Percentiles rank a stretch among this genome's conserved stretches.
Conservation (phyloP, 2,888 invertebrate genomes). For the Himalopsyche anomala region DNA sequence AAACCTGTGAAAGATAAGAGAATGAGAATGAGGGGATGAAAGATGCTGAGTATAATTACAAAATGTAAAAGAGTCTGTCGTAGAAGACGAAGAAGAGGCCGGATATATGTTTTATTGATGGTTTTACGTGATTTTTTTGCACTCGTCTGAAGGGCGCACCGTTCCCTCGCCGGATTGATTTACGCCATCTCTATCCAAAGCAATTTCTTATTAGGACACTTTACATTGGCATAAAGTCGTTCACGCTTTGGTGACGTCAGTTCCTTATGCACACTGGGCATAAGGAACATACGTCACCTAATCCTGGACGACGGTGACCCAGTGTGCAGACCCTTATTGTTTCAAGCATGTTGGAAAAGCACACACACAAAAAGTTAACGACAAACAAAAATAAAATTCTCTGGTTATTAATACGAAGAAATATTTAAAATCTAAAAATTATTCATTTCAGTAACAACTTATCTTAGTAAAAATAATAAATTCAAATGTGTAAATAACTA, state of each 20-base stretch:
- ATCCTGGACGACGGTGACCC: no score
- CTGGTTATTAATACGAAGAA: no score
- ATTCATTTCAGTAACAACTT: no score
- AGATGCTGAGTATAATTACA: constrained; percentile 64
- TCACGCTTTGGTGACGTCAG: no score
- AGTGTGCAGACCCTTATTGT: background rate
- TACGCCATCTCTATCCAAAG: constrained; percentile 54
- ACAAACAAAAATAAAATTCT: no score
- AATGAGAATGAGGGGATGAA: constrained; percentile 44
- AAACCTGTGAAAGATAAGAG: constrained; percentile 45
- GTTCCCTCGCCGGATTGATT: constrained; percentile 51
- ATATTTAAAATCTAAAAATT: no score
- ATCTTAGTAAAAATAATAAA: no score
- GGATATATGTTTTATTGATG: constrained; percentile 65
- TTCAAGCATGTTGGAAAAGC: constrained; percentile 48
- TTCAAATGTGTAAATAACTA: no score
- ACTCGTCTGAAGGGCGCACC: constrained; percentile 6
- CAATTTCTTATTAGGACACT: constrained; percentile 45
- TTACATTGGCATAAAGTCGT: no score
- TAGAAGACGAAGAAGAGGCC: constrained; percentile 50
- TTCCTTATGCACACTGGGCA: no score
- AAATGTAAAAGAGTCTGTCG: constrained; percentile 63
- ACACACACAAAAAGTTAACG: no score
- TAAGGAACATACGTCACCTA: no score
- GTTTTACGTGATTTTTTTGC: constrained; percentile 62